phyloP scores from a whole-genome alignment of 2,888 invertebrate genomes.

The Branchellion lobata region DNA sequence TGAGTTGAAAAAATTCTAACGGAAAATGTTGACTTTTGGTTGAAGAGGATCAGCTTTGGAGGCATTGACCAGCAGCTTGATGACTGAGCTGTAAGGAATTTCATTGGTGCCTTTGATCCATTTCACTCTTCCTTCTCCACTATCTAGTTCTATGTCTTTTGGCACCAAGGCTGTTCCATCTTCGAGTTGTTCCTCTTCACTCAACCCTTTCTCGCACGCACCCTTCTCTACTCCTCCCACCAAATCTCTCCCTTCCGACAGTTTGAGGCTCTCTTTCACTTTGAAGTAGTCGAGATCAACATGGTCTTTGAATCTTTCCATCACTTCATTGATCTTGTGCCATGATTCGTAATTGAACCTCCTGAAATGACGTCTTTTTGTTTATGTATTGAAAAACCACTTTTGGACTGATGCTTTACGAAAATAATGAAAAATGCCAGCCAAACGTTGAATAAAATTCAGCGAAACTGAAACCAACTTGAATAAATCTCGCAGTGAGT shows the following conservation, averaged over 20 bases:
- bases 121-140: neutral
- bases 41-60: neutral
- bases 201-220: too few species aligned
- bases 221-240: neutral
- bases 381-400: neutral
- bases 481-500: too few species aligned
- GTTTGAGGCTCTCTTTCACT: neutral
- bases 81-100: neutral
- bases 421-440: too few species aligned
- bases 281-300: conserved; percentile 4
- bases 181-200: neutral
- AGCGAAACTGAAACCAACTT: too few species aligned
- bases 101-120: neutral
- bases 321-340: neutral
- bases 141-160: neutral
- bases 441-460: too few species aligned
- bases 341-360: neutral
- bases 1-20: neutral
- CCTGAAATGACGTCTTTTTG: neutral
- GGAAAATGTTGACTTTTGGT: neutral
- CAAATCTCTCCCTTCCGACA: neutral
- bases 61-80: neutral
- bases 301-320: neutral
- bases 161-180: too few species aligned
- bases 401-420: neutral